Conservation (phyloP, 2,888 invertebrate species). For the Galeopsomyia nigrocyanea region DNA sequence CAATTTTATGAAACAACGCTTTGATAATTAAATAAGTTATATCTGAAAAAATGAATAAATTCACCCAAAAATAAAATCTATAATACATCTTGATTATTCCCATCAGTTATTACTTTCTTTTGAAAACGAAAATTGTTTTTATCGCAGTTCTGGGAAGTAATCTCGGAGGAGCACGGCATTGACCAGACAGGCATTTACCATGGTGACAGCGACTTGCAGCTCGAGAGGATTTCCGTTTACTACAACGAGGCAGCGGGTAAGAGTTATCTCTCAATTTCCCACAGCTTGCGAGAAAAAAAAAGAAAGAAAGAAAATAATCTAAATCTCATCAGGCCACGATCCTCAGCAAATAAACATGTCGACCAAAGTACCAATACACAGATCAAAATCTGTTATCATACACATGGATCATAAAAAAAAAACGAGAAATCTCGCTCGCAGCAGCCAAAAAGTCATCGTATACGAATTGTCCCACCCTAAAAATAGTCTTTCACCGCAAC, state of each 20-base stretch:
- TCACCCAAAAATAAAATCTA: no score
- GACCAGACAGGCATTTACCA: constrained; percentile 75
- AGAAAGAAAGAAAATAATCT: not conserved
- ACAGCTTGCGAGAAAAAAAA: no score
- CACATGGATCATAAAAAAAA: no score
- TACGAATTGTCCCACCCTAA: constrained; percentile 17
- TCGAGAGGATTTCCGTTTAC: constrained; percentile 77
- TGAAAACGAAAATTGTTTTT: not conserved
- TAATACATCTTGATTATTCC: no score
- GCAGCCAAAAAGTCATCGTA: no score
- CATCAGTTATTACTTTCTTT: no score
- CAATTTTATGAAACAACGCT: no score
- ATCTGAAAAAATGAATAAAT: no score
- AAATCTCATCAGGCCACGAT: not conserved
- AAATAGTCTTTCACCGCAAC: constrained; percentile 40
- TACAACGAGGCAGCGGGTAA: constrained; percentile 75
- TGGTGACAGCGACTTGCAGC: constrained; percentile 75
- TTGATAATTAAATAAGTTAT: no score
- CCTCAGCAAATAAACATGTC: constrained; percentile 2
- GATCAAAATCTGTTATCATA: no score
- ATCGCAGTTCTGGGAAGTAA: constrained; percentile 93
- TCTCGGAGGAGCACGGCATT: constrained; percentile 90
- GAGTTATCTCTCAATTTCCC: constrained; percentile 16
- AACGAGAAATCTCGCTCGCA: no score
- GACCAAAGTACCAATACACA: no score